phyloP scores from a whole-genome alignment of 2,888 invertebrate genomes.

The Clostera curtula region DNA sequence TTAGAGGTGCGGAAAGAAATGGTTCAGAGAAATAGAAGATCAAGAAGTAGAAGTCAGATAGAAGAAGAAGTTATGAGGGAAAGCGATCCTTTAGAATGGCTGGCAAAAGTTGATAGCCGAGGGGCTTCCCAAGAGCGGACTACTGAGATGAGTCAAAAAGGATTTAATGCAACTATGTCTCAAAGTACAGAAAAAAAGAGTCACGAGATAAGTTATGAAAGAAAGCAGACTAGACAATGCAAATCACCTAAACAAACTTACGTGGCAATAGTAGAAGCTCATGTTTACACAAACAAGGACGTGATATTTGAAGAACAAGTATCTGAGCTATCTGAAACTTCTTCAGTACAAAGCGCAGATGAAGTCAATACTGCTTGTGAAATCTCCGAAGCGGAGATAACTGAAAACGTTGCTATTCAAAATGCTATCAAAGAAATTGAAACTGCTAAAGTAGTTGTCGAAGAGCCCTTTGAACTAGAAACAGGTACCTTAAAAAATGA shows the following conservation, averaged over 20 bases:
- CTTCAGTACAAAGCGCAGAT: slow-evolving; percentile 33
- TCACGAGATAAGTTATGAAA: slow-evolving; percentile 27
- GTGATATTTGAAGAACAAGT: slow-evolving; percentile 45
- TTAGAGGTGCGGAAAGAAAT: slow-evolving; percentile 15
- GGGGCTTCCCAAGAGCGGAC: slow-evolving; percentile 23
- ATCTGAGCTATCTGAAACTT: slow-evolving; percentile 35
- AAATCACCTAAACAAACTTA: slow-evolving; percentile 45
- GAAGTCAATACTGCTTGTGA: slow-evolving; percentile 29
- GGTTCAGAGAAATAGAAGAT: slow-evolving; percentile 28
- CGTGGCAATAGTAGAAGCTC: slow-evolving; percentile 59
- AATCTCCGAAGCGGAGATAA: slow-evolving; percentile 18
- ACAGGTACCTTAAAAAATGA: slow-evolving; percentile 16
- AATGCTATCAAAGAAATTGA: slow-evolving; percentile 20
- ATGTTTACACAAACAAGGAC: slow-evolving; percentile 59
- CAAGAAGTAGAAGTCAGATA: slow-evolving; percentile 41
- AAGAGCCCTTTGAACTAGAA: slow-evolving; percentile 19
- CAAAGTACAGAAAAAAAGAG: slow-evolving; percentile 26
- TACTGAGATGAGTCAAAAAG: slow-evolving; percentile 21
- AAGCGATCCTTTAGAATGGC: slow-evolving; percentile 43
- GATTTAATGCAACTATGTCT: slow-evolving; percentile 15
- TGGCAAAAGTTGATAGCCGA: slow-evolving; percentile 33
- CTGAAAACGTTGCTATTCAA: slow-evolving; percentile 26
- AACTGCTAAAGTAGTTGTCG: slow-evolving; percentile 18
- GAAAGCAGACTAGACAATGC: slow-evolving; percentile 17
- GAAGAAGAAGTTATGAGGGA: slow-evolving; percentile 41